Evolutionary conservation across 1,140 invertebrate genomes (phyloP).

Genomic region (Zophobas atratus): DNA sequence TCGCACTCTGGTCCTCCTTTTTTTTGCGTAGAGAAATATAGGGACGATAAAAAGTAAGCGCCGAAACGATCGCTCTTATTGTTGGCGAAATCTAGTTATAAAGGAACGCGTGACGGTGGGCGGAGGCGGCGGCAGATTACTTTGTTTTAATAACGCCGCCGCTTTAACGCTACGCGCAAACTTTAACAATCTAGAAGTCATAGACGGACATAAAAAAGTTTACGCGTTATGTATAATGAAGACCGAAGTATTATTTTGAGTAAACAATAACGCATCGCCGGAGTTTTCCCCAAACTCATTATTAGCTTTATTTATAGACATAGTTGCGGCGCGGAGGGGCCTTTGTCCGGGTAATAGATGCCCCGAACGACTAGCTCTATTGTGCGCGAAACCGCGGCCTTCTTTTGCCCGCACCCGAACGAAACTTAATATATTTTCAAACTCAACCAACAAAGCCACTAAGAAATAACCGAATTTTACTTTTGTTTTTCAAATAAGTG

Average conservation of each 20-base stretch:
- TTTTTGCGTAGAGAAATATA: constrained; percentile 15
- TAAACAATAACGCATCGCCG: constrained; percentile 3
- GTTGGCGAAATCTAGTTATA: constrained; percentile 37
- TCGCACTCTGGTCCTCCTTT: constrained; percentile 23
- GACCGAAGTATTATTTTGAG: constrained; percentile 3
- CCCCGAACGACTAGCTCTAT: too few relatives aligned
- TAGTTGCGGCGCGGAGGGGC: too few relatives aligned
- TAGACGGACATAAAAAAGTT: constrained; percentile 30
- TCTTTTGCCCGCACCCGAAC: too few relatives aligned
- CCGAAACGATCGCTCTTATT: constrained; percentile 36
- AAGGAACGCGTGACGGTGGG: constrained; percentile 1
- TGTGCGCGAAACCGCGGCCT: too few relatives aligned
- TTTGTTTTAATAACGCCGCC: constrained; percentile 24
- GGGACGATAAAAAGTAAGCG: constrained; percentile 38
- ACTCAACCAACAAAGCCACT: too few relatives aligned
- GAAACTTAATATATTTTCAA: too few relatives aligned
- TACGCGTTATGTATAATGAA: constrained; percentile 24
- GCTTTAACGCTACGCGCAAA: constrained; percentile 9
- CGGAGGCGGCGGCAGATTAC: constrained; percentile 23
- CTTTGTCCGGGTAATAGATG: too few relatives aligned
- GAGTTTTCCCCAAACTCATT: background rate
- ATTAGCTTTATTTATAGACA: background rate
- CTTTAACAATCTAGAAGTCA: constrained; percentile 25
- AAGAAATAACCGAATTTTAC: too few relatives aligned
- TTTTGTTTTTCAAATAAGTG: too few relatives aligned